Percentiles rank a stretch among this genome's conserved stretches.
Evolutionary conservation across 2,797 vertebrate genomes (phyloP).

Genomic region (Peromyscus aztecus): DNA sequence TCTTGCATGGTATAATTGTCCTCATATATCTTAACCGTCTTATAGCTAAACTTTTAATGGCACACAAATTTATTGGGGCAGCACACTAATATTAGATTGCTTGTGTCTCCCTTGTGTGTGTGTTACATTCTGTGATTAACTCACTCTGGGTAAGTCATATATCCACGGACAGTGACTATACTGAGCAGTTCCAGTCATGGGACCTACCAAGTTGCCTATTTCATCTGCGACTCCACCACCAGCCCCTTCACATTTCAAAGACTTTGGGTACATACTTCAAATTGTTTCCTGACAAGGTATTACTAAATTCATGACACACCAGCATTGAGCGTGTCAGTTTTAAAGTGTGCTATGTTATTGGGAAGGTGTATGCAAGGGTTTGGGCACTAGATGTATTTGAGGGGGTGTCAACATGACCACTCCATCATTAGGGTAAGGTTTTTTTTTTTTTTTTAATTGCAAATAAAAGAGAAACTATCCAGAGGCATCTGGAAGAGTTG

Average conservation of each 20-base stretch:
- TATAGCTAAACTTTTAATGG: background rate
- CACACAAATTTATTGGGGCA: background rate
- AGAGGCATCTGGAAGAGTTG: background rate
- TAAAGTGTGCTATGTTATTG: background rate
- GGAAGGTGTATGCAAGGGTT: background rate
- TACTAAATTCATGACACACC: background rate
- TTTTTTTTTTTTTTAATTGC: background rate
- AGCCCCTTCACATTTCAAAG: background rate
- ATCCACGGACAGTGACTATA: background rate
- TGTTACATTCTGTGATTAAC: background rate
- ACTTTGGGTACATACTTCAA: background rate
- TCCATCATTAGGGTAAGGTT: background rate
- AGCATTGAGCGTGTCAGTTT: background rate
- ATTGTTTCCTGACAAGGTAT: constrained; percentile 3
- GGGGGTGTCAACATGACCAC: background rate
- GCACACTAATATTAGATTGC: background rate
- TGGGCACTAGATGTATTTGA: background rate
- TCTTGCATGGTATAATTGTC: background rate
- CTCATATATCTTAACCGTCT: background rate
- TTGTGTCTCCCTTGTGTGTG: background rate
- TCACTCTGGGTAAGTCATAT: background rate
- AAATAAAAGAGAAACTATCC: background rate
- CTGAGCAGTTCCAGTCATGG: background rate
- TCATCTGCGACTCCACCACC: background rate
- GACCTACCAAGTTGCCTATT: background rate